Evolutionary conservation across 2,888 invertebrate species (phyloP).

Genomic region (Bellardia pandia): DNA sequence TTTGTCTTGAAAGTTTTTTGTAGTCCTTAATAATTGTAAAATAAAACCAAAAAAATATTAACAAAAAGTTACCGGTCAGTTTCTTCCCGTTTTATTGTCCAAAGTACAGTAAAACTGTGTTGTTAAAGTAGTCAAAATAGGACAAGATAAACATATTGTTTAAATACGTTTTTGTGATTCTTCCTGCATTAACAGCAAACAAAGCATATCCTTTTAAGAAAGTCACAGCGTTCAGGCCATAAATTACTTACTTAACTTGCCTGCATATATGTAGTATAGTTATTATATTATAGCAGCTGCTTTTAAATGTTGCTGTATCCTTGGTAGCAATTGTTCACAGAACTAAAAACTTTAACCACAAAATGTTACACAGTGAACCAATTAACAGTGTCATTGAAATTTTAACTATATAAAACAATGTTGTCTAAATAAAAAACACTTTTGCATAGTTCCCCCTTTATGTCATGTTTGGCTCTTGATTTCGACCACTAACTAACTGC

Average conservation of each 20-base stretch:
- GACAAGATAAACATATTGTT: constrained; percentile 11
- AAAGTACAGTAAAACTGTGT: not conserved
- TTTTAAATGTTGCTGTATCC: constrained; percentile 35
- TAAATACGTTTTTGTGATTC: constrained; percentile 18
- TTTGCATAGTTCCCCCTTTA: not conserved
- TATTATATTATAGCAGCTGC: constrained; percentile 53
- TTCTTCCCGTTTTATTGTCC: not conserved
- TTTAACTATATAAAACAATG: not conserved
- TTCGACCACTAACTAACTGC: constrained; percentile 44
- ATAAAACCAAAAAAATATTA: no score
- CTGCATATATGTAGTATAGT: not conserved
- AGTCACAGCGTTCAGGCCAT: constrained; percentile 24
- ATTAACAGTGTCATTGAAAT: not conserved
- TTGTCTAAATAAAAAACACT: not conserved
- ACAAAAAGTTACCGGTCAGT: not conserved
- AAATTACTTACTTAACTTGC: constrained; percentile 41
- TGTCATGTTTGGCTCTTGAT: constrained; percentile 26
- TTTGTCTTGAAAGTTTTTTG: no score
- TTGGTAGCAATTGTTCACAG: constrained; percentile 31
- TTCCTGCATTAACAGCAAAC: constrained; percentile 9
- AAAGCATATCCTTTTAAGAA: constrained; percentile 37
- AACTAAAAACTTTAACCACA: constrained; percentile 31
- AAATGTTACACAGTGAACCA: constrained; percentile 17
- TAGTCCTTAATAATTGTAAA: no score
- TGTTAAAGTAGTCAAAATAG: not conserved